A percentile compares a stretch with the other conserved stretches of the same genome.
These are phyloP conservation scores for Silurus meridionalis DNA, from an alignment of 2,113 vertebrate species.

Conservation along the genomic window DNA sequence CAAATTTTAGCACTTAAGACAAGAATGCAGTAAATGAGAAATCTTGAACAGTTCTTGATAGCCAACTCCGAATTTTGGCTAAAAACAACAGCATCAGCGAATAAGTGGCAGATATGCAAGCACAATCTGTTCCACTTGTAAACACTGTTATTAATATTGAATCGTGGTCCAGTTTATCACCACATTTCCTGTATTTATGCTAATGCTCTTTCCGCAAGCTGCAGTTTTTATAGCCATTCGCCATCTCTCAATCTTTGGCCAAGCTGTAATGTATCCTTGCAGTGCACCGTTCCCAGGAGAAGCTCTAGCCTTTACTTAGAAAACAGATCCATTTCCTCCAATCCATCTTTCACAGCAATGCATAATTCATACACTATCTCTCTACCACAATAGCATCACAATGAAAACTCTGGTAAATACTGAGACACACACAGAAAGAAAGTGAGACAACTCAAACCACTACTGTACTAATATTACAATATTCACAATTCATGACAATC, in stretches of 20 bases:
- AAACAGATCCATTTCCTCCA: conserved; percentile 51
- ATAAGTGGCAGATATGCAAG: not conserved
- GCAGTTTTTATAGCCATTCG: conserved; percentile 28
- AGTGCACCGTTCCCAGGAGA: conserved; percentile 39
- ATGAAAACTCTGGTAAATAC: conserved; percentile 38
- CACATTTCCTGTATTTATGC: conserved; percentile 40
- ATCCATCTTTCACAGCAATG: conserved; percentile 44
- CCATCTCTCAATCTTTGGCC: conserved; percentile 13
- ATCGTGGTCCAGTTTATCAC: conserved; percentile 21
- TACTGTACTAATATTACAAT: not conserved
- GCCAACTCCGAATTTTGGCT: not conserved
- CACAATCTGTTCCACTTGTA: conserved; percentile 14
- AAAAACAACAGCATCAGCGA: conserved; percentile 20
- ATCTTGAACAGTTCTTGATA: conserved; percentile 1
- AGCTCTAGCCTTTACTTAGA: conserved; percentile 51
- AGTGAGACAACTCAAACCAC: not conserved
- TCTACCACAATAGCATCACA: conserved; percentile 41
- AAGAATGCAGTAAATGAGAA: not conserved
- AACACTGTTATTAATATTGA: conserved; percentile 37
- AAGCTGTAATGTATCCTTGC: conserved; percentile 35
- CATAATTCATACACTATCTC: conserved; percentile 47
- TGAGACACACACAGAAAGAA: conserved; percentile 4
- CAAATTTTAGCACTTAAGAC: not conserved
- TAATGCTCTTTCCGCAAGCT: conserved; percentile 17
- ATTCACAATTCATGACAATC: not conserved